A percentile compares a stretch with the other conserved stretches of the same genome.
These are phyloP conservation scores for Azorinus chamasolen DNA, from an alignment of 2,888 invertebrate species.

Conservation along the genomic window DNA sequence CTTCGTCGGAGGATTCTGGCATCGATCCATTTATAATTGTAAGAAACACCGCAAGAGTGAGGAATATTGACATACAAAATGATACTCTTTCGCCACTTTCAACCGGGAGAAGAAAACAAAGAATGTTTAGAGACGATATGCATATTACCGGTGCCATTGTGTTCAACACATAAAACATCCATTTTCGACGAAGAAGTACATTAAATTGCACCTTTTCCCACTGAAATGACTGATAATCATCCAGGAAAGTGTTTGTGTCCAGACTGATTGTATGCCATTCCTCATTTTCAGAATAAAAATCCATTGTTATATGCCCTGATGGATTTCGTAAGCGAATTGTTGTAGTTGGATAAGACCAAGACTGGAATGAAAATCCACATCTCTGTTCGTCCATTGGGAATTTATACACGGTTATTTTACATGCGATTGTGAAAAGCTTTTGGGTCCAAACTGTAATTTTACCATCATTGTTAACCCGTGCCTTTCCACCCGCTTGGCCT, in stretches of 20 bases:
- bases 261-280: slow-evolving; percentile 30
- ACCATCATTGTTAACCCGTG: slow-evolving; percentile 45
- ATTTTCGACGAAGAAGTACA: slow-evolving; percentile 28
- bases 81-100: slow-evolving; percentile 53
- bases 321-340: slow-evolving; percentile 26
- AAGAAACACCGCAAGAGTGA: slow-evolving; percentile 67
- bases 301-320: slow-evolving; percentile 2
- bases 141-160: slow-evolving; percentile 48
- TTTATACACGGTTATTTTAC: slow-evolving; percentile 42
- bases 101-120: slow-evolving; percentile 51
- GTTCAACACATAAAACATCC: slow-evolving; percentile 44
- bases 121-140: slow-evolving; percentile 43
- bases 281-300: slow-evolving; percentile 33
- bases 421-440: slow-evolving; percentile 39
- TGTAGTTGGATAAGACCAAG: slow-evolving; percentile 48
- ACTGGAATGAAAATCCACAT: slow-evolving; percentile 60
- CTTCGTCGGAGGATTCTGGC: slow-evolving; percentile 66
- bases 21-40: slow-evolving; percentile 62
- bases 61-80: slow-evolving; percentile 46
- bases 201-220: slow-evolving; percentile 12
- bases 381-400: slow-evolving; percentile 68
- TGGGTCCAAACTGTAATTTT: slow-evolving; percentile 56
- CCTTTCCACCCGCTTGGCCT: slow-evolving; percentile 50
- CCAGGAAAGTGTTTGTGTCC: slow-evolving; percentile 6
- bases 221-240: slow-evolving; percentile 10